Conservation (phyloP, 2,113 vertebrate species). For the Edolisoma coerulescens region DNA sequence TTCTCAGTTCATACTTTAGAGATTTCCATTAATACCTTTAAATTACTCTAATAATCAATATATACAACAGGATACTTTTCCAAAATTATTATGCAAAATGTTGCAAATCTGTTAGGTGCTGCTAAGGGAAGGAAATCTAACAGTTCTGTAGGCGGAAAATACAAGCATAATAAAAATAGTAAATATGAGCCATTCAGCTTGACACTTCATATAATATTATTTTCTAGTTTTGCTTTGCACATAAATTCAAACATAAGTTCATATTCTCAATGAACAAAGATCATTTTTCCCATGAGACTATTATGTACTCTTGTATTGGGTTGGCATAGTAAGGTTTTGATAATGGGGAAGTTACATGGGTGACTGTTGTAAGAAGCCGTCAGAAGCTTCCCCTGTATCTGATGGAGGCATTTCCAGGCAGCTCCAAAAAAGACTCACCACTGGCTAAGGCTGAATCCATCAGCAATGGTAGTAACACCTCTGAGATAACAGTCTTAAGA, state of each 20-base stretch:
- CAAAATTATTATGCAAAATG: not conserved
- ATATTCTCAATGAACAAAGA: not conserved
- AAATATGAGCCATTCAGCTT: not conserved
- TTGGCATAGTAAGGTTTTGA: not conserved
- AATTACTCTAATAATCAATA: not conserved
- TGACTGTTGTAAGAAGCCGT: not conserved
- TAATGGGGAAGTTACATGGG: not conserved
- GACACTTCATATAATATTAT: not conserved
- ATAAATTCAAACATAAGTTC: not conserved
- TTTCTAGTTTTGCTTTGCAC: not conserved
- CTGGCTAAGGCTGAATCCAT: not conserved
- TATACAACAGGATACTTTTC: not conserved
- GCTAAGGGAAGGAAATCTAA: not conserved
- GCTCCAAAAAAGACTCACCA: not conserved
- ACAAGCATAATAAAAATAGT: not conserved
- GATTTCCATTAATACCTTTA: not conserved
- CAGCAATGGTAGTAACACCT: no score
- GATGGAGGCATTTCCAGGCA: not conserved
- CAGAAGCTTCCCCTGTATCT: not conserved
- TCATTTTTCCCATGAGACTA: not conserved
- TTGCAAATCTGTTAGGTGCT: not conserved
- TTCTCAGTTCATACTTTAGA: not conserved
- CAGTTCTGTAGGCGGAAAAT: not conserved
- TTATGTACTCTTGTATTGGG: not conserved
- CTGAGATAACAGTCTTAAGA: not conserved